These are phyloP conservation scores for Thyatira batis DNA, from an alignment of 2,888 invertebrate genomes.

Conservation along the genomic window DNA sequence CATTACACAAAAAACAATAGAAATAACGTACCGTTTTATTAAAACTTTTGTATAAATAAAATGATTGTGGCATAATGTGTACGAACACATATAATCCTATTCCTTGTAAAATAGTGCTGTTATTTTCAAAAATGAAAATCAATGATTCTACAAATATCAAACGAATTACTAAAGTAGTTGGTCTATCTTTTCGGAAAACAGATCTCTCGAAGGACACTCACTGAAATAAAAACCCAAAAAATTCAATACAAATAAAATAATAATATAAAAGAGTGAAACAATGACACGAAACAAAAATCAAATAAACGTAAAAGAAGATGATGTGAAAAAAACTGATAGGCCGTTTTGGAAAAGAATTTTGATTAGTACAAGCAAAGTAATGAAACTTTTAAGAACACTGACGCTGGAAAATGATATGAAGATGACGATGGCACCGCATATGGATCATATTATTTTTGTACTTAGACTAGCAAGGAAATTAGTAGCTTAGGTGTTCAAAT, in stretches of 20 bases:
- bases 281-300: slow-evolving; percentile 68
- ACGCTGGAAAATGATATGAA: slow-evolving; percentile 63
- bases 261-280: slow-evolving; percentile 53
- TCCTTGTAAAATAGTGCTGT: slow-evolving; percentile 63
- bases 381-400: slow-evolving; percentile 60
- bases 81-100: slow-evolving; percentile 58
- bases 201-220: slow-evolving; percentile 82
- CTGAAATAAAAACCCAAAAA: slow-evolving; percentile 61
- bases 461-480: slow-evolving; percentile 49
- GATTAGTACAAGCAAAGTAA: slow-evolving; percentile 75
- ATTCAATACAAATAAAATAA: slow-evolving; percentile 47
- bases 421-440: slow-evolving; percentile 61
- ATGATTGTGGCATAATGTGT: slow-evolving; percentile 61
- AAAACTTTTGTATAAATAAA: slow-evolving; percentile 52
- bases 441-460: slow-evolving; percentile 34
- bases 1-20: slow-evolving; percentile 68
- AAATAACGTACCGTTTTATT: slow-evolving; percentile 62
- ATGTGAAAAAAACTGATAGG: slow-evolving; percentile 78
- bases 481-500: slow-evolving; percentile 50
- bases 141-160: slow-evolving; percentile 60
- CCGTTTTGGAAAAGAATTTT: slow-evolving; percentile 82
- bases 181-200: slow-evolving; percentile 75
- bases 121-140: slow-evolving; percentile 63
- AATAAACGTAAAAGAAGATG: slow-evolving; percentile 66
- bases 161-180: slow-evolving; percentile 55